A percentile compares a stretch with the other conserved stretches of the same genome.
Conservation (phyloP, 2,797 vertebrate species). For the Hypotaenidia philippensis region DNA sequence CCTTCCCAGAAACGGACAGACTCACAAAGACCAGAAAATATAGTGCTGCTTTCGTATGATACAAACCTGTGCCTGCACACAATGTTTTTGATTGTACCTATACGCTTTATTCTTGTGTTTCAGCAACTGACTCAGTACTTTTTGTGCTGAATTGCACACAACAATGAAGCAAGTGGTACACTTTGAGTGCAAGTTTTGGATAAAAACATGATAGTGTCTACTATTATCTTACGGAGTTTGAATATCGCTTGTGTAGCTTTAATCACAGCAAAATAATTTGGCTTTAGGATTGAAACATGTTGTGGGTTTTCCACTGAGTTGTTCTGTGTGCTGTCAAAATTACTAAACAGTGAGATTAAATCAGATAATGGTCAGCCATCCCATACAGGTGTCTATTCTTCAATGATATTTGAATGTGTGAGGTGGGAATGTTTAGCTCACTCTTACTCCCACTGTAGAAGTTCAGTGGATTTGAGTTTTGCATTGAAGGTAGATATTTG, state of each 20-base stretch:
- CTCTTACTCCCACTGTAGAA: conserved; percentile 17
- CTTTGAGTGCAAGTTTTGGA: not conserved
- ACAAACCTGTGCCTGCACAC: not conserved
- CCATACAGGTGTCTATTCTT: not conserved
- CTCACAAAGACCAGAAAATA: not conserved
- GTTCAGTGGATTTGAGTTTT: not conserved
- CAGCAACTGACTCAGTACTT: not conserved
- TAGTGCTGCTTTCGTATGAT: not conserved
- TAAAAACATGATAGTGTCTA: not conserved
- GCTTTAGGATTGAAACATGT: not conserved
- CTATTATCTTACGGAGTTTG: not conserved
- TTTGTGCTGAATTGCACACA: not conserved
- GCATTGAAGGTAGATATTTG: conserved; percentile 20
- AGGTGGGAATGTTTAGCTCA: not conserved
- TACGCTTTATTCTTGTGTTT: conserved; percentile 13
- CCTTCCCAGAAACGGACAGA: not conserved
- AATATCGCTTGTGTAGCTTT: conserved; percentile 6
- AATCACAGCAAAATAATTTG: conserved; percentile 7
- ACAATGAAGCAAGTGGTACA: conserved; percentile 27
- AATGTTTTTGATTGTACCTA: not conserved
- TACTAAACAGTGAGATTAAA: not conserved
- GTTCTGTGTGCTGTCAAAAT: conserved; percentile 15
- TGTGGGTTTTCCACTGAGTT: not conserved
- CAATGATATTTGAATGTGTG: conserved; percentile 4
- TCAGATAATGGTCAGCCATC: not conserved